Evolutionary conservation across 2,888 invertebrate species (phyloP), one percentile per base, ranked within the genome.

Genomic region (Megamerina dolium): DNA sequence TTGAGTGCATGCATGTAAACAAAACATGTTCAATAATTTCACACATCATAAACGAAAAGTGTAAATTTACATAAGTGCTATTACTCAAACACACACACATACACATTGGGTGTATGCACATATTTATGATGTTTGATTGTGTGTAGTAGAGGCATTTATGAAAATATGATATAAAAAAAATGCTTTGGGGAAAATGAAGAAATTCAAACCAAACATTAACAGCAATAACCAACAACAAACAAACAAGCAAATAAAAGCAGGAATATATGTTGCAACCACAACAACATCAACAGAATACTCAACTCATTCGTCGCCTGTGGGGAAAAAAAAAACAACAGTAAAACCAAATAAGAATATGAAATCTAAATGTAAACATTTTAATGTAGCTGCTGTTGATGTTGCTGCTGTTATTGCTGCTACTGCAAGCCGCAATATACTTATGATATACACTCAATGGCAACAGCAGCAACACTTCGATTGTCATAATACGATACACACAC

Each of bases 31-130:
- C 21, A 32, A 38, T 17, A 38, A 44, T 41, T 48, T 48, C 47
- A 48, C 47, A 44, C 47, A 38, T 48, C 43, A 44, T 48, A 41
- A 48, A 48, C 12, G 18, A 17, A n/a, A 18, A 42, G 21, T 42
- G 37, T 37, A 31, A 32, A 42, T 19, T 18, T 18, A n/a, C n/a
- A n/a, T n/a, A n/a, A n/a, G n/a, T n/a, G n/a, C n/a, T n/a, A n/a
- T n/a, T n/a, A n/a, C n/a, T n/a, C n/a, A n/a, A n/a, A n/a, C n/a
- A n/a, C n/a, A n/a, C n/a, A n/a, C n/a, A n/a, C n/a, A n/a, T n/a
- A n/a, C n/a, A n/a, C n/a, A n/a, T n/a, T n/a, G n/a, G n/a, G n/a
- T n/a, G n/a, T n/a, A n/a, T n/a, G n/a, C n/a, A n/a, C n/a, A n/a
- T n/a, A n/a, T n/a, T n/a, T n/a, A n/a, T n/a, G n/a, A n/a, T n/a